Evolutionary conservation across 2,113 vertebrate genomes (phyloP), one percentile per base, ranked within the genome.

Genomic region (Butorides virescens): DNA sequence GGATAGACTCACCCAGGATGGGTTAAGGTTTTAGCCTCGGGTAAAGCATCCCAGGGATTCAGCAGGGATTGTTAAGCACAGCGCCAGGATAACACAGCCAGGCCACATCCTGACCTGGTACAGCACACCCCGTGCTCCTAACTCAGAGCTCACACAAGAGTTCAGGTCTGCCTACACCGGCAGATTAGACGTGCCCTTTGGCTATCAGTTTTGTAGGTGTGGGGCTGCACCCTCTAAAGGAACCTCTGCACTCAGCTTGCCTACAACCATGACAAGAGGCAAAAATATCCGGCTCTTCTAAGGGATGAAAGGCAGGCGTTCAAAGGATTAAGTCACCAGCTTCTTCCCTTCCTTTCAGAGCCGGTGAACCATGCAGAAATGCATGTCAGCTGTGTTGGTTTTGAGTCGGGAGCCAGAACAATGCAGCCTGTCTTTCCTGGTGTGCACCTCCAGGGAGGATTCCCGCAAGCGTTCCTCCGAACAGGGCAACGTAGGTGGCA

Each of bases 271-370:
- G 82, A 76, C 90, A 52, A 47, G 93, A 90, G 56, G 88, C 58
- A 59, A 81, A 93, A 88, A 83, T 10, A 92, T 91, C 93, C 65
- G 4, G 72, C 88, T 96, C 81, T 55, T 86, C 75, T 26, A 2
- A 25, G 16, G 88, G 67, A 92, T 96, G 88, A 95, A 95, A 94
- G 86, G 86, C 72, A 75, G 47, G 30, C 37, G 2, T 88, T 94
- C 76, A 50, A 22, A 77, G 65, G 92, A 95, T 96, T 93, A 93
- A 55, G 47, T 85, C 90, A 85, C 73, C 95, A 90, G 82, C 78
- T 70, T 68, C 72, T 95, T 19, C 68, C 80, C 52, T 17, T 92
- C 93, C 92, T 95, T 94, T 96, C 49, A 42, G 90, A 92, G 90
- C 92, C 8, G 72, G 92, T 92, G 93, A 95, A 84, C 47, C 88